Percentiles rank a stretch among this genome's conserved stretches.
These are phyloP conservation scores for Engraulis encrasicolus DNA, from an alignment of 2,113 vertebrate genomes.

Conservation along the genomic window DNA sequence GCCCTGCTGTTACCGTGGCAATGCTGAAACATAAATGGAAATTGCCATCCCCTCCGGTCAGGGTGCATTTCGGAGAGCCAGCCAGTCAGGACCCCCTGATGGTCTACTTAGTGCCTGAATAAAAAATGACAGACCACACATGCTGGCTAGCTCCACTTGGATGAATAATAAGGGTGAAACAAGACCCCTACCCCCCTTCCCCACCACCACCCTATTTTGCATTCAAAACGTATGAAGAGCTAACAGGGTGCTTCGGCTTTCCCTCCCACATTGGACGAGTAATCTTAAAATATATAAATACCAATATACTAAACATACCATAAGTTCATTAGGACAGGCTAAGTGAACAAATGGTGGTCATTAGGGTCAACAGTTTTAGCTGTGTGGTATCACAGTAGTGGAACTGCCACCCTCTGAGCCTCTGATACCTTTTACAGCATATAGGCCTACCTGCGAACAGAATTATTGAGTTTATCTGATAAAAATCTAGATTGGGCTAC, in stretches of 20 bases:
- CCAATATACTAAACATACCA: too few species aligned
- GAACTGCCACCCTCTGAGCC: too few species aligned
- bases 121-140: not conserved
- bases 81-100: conserved; percentile 3
- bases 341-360: too few species aligned
- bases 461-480: too few species aligned
- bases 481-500: too few species aligned
- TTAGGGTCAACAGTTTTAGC: too few species aligned
- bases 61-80: not conserved
- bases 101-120: conserved; percentile 15
- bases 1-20: not conserved
- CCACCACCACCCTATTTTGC: not conserved
- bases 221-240: not conserved
- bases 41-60: not conserved
- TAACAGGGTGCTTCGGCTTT: not conserved
- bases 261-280: not conserved
- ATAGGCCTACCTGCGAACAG: too few species aligned
- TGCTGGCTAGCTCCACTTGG: not conserved
- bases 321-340: too few species aligned
- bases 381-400: too few species aligned
- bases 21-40: not conserved
- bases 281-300: conserved; percentile 1
- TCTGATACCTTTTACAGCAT: too few species aligned
- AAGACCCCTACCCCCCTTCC: not conserved
- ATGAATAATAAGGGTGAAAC: not conserved